These are phyloP conservation scores for Cladopsammia gracilis DNA, from an alignment of 64 coral and sea anemone species.

Conservation along the genomic window DNA sequence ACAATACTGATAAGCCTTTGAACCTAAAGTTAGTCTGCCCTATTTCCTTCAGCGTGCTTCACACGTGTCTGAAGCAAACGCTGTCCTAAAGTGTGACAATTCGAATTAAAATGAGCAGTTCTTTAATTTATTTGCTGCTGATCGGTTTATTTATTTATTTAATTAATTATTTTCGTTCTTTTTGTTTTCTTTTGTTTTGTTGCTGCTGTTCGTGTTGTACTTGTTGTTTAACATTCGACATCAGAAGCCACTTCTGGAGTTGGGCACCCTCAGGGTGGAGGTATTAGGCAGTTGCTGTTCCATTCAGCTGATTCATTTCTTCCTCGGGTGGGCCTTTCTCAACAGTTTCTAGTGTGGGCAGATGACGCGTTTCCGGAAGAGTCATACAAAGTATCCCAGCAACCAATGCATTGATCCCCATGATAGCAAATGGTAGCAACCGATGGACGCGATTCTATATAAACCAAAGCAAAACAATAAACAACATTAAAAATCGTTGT, in stretches of 20 bases:
- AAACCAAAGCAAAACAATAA: not conserved
- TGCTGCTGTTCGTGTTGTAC: too few species aligned
- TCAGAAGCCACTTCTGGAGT: too few species aligned
- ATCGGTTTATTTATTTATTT: too few species aligned
- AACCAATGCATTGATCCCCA: constrained; percentile 54
- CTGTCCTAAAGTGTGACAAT: too few species aligned
- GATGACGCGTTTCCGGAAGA: constrained; percentile 50
- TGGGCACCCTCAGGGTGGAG: not conserved
- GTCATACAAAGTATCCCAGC: constrained; percentile 52
- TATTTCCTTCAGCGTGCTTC: too few species aligned
- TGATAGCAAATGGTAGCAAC: constrained; percentile 58
- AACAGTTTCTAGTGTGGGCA: constrained; percentile 45
- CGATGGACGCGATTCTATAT: constrained; percentile 30
- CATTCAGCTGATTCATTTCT: not conserved
- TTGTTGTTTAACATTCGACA: not conserved
- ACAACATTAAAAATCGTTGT: not conserved
- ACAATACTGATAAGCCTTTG: too few species aligned
- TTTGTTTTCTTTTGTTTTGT: too few species aligned
- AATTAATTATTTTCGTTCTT: too few species aligned
- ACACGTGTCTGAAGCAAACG: too few species aligned
- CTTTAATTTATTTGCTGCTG: too few species aligned
- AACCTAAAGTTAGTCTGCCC: too few species aligned
- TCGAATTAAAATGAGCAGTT: too few species aligned
- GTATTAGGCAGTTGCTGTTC: not conserved
- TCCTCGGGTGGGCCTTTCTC: not conserved